Conservation (phyloP, 2,797 vertebrate species). For the Ctenochaetus hawaiiensis region DNA sequence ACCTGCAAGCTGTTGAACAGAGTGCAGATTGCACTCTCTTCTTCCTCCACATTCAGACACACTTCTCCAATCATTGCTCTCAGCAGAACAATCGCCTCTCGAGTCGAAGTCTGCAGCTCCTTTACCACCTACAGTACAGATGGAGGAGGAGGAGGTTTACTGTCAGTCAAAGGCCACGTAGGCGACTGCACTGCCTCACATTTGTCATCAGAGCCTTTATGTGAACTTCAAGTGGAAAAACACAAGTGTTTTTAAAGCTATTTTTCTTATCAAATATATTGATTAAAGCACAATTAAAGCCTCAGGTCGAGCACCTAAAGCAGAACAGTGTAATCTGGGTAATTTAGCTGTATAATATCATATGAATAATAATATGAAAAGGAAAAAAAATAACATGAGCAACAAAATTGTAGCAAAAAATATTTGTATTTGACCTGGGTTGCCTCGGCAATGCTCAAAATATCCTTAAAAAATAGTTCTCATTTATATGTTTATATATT, state of each 20-base stretch:
- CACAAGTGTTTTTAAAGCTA: background rate
- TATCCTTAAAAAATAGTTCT: background rate
- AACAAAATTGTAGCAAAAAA: background rate
- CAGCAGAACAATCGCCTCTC: slow-evolving; percentile 91
- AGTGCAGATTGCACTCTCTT: slow-evolving; percentile 91
- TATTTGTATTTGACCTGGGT: background rate
- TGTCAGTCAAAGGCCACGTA: background rate
- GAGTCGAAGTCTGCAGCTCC: slow-evolving; percentile 86
- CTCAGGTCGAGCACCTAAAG: background rate
- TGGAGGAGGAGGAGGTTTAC: background rate
- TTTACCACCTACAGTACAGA: slow-evolving; percentile 74
- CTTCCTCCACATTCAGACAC: slow-evolving; percentile 90
- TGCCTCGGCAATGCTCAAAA: background rate
- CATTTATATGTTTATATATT: slow-evolving; percentile 15
- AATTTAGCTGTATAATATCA: background rate
- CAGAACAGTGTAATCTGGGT: background rate
- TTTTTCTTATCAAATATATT: background rate
- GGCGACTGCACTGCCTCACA: background rate
- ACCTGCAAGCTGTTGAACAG: slow-evolving; percentile 90
- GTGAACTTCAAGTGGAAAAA: background rate
- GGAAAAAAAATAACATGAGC: background rate
- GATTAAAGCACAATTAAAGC: background rate
- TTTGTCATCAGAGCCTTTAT: background rate
- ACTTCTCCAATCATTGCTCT: slow-evolving; percentile 96
- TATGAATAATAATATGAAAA: background rate